Evolutionary conservation across 2,888 invertebrate species (phyloP), one percentile per base, ranked within the genome.

Genomic region (Himalopsyche anomala): DNA sequence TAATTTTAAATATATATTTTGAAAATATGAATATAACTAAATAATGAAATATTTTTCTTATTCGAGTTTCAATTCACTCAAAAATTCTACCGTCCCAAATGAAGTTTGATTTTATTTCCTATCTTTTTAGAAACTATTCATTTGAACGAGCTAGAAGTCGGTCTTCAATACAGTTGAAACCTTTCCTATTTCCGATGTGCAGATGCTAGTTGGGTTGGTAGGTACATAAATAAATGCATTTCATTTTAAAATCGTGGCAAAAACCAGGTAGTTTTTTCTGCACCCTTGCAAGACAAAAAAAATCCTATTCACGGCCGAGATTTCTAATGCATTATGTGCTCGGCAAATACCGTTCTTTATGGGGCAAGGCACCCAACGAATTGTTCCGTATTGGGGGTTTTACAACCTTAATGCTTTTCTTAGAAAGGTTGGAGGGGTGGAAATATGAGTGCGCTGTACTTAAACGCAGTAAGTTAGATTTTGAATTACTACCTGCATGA

Each of bases 181-280:
- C 74, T 38, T 80, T 84, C 51, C 80, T 80, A 80, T 84, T 84
- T 80, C 28, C 19, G 28, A 55, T 45, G 86, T 87, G 87, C 87
- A 87, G 87, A 87, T 87, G 87, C 62, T 19, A 54, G 45, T 69
- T 54, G 55, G 19, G 15, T 84, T 28, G 85, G 56, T 84, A 40
- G 85, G 56, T 84, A 79, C 54, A 80, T 86, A 84, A 15, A 51
- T 85, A 82, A 84, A 84, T 62, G 85, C 85, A 85, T 82, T 82
- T 80, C 74, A 74, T 74, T 74, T 74, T 36, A 19, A 19, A 69
- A 74, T 74, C 38, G 36, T 74, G 36, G 74, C 74, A 19, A 74
- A 74, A 74, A 74, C 88, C 88, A 88, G 88, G 88, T 88, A 88
- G 88, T 84, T 88, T 86, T 85, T 80, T 80, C 45, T 81, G 69